These are phyloP conservation scores for Ommatoiulus sabulosus DNA, from an alignment of 2,888 invertebrate species.

Conservation along the genomic window DNA sequence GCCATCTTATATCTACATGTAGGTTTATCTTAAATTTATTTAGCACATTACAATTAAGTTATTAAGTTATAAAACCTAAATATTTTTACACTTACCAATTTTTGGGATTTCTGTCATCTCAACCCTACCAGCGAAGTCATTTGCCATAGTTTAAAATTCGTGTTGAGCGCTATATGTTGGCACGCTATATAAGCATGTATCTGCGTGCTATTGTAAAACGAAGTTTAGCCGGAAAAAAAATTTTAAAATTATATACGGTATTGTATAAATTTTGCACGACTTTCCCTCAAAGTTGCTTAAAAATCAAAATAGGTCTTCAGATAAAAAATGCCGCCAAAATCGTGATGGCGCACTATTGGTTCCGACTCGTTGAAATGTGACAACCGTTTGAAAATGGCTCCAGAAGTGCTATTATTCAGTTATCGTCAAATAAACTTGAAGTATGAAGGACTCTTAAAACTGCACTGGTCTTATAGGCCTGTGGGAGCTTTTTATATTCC, in stretches of 20 bases:
- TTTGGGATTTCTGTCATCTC: not conserved
- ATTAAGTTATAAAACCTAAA: not conserved
- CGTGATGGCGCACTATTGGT: not conserved
- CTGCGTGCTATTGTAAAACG: not conserved
- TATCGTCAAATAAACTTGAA: not conserved
- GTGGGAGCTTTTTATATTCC: not conserved
- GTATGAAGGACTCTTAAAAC: not conserved
- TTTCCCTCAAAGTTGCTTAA: not conserved
- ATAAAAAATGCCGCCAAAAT: not conserved
- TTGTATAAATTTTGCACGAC: not conserved
- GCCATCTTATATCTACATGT: not conserved
- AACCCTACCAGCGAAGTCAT: not conserved
- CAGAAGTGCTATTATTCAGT: not conserved
- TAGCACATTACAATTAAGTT: not conserved
- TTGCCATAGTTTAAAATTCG: constrained; percentile 15
- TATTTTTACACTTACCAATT: constrained; percentile 15
- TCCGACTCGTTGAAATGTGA: not conserved
- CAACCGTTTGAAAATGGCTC: not conserved
- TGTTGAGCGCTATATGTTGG: too few relatives aligned
- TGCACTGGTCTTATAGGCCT: not conserved
- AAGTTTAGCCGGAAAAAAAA: not conserved
- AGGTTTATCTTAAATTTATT: not conserved
- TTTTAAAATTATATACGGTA: not conserved
- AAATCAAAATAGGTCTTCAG: not conserved
- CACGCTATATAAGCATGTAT: not conserved